Conservation (phyloP, 2,113 vertebrate species). For the Brachypteracias leptosomus region DNA sequence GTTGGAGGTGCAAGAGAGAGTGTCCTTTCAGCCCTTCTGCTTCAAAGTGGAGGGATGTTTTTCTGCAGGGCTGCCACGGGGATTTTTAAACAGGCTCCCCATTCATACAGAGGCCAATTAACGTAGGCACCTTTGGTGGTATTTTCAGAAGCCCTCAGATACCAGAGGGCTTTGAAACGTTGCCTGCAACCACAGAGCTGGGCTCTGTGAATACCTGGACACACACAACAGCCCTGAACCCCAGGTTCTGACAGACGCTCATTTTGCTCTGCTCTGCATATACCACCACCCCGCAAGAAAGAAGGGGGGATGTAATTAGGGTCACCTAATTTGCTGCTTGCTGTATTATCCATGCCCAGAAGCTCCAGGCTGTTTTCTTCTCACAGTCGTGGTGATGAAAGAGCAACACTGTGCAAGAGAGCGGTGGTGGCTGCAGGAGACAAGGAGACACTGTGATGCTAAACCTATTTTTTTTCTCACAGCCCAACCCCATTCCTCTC, state of each 20-base stretch:
- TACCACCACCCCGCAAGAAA: background rate
- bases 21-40: conserved; percentile 8
- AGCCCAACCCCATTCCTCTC: conserved; percentile 16
- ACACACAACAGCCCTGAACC: background rate
- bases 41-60: conserved; percentile 40
- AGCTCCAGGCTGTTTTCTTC: conserved; percentile 11
- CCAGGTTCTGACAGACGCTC: background rate
- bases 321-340: background rate
- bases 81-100: conserved; percentile 24
- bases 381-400: background rate
- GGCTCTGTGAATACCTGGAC: conserved; percentile 22
- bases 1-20: background rate
- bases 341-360: background rate
- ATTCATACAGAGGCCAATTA: conserved; percentile 47
- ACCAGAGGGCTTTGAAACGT: background rate
- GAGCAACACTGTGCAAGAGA: background rate
- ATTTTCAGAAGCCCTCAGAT: conserved; percentile 42
- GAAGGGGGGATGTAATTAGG: background rate
- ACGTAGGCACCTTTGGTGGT: conserved; percentile 16
- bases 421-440: background rate
- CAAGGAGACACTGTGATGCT: conserved; percentile 7
- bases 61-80: background rate
- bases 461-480: background rate
- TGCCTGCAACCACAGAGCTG: conserved; percentile 29
- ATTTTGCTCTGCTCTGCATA: background rate